Base-by-base conservation (phyloP, 2,888 invertebrate genomes). In the Cataglyphis albicans region DNA sequence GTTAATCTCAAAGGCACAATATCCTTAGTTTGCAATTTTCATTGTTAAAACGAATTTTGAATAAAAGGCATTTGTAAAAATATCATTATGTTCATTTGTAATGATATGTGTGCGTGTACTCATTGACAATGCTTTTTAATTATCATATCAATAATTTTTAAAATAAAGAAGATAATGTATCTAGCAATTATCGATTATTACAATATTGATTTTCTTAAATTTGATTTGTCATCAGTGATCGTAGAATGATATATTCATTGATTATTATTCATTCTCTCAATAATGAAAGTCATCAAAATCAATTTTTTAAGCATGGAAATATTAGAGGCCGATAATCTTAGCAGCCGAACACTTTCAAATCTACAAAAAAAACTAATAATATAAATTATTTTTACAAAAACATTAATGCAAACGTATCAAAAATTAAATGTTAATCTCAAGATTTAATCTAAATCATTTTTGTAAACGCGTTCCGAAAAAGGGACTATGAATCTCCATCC, bases 1-100 rank as follows among this genome's bases (percentile, higher is more conserved):
- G 63, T 78, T 80, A 81, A 83, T 89, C 82, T 72, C 76, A 64
- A 76, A 57, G 44, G 29, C 65, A 6, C n/a, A 7, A 44, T 21
- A 35, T 57, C 32, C 12, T 18, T 15, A 32, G 32, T 38, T 38
- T 2, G 25, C 9, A 9, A 25, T 80, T 35, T 73, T 59, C 12
- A 35, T 44, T 3, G 18, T 73, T 18, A 18, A 18, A 61, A 38
- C 5, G 3, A 61, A 44, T 9, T 2, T 35, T 35, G 12, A 44
- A 35, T 29, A 52, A 52, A 80, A 59, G 41, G 4, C 15, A 41
- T 15, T 57, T n/a, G 1, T 48, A 15, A 59, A 55, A 59, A 74
- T 32, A 61, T 73, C n/a, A 35, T 73, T 7, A n/a, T 41, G 6
- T n/a, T 68, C 15, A 32, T 44, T 35, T 59, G 12, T 32, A 57